Base-by-base conservation (phyloP, 2,113 vertebrate genomes). In the Crypturellus undulatus region DNA sequence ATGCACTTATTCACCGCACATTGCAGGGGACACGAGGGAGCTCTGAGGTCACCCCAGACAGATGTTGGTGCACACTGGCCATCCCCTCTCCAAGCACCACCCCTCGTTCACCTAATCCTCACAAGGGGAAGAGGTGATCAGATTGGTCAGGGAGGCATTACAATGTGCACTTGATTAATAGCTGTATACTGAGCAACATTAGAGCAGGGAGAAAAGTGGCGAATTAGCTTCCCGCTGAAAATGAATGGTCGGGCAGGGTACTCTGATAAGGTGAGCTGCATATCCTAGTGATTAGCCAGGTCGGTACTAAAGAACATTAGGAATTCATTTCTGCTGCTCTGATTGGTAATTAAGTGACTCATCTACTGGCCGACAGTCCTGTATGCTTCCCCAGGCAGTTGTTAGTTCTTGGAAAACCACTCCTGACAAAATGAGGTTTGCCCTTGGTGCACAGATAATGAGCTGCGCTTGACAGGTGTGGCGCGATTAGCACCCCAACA, bases 291-390 rank as follows among this genome's bases (percentile, higher is more conserved):
- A 96, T 96, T 81, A 93, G 93, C 95, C 47, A 96, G 96, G 96
- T 86, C 59, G 38, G 81, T 76, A 92, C 96, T 96, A 73, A 94
- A 95, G 93, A 97, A 92, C 97, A 98, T 98, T 98, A 98, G 96
- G 96, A 97, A 98, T 98, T 98, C 95, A 95, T 96, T 98, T 96
- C 72, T 96, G 94, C 97, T 79, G 92, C 95, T 97, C 98, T 97
- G 90, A 98, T 97, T 98, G 97, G 97, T 99, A 99, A 99, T 99
- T 99, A 99, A 99, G 98, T 99, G 99, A 99, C 99, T 99, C 98
- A 98, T 99, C 98, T 98, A 97, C 96, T 97, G 97, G 97, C 96
- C 97, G 98, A 98, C 98, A 98, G 98, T 98, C 98, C 97, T 98
- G 97, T 96, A 97, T 94, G 97, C 97, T 98, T 98, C 97, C 96